phyloP scores from a whole-genome alignment of 2,113 vertebrate species.

The Nothocercus nigrocapillus region DNA sequence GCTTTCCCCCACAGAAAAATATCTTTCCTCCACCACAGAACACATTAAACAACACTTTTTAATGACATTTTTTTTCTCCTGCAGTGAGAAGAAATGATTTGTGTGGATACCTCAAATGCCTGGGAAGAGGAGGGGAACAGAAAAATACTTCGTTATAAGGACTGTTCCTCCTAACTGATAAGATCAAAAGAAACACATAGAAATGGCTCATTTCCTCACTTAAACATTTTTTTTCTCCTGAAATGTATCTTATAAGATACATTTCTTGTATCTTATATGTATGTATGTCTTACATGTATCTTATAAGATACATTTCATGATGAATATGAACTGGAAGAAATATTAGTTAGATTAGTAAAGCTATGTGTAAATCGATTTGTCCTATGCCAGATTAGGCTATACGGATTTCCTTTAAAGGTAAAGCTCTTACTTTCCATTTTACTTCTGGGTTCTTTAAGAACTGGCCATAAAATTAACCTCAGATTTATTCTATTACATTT shows the following conservation, averaged over 20 bases:
- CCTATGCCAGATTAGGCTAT: neutral
- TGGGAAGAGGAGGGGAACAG: neutral
- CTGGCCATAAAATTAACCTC: neutral
- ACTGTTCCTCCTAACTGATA: conserved; percentile 19
- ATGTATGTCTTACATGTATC: no score
- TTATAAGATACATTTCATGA: neutral
- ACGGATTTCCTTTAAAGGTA: neutral
- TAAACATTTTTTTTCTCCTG: neutral
- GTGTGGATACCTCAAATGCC: neutral
- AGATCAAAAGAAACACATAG: neutral
- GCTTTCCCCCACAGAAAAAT: neutral
- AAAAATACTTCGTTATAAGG: conserved; percentile 5
- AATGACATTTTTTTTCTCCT: conserved; percentile 12
- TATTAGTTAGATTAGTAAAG: neutral
- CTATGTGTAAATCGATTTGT: neutral
- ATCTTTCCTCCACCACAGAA: neutral
- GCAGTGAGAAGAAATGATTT: conserved; percentile 39
- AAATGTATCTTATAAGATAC: neutral
- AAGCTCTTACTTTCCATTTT: neutral
- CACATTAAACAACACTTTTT: conserved; percentile 39
- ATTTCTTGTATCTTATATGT: no score
- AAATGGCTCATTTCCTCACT: neutral
- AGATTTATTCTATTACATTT: neutral
- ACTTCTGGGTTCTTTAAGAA: neutral
- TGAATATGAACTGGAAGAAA: neutral